Evolutionary conservation across 2,888 invertebrate species (phyloP).

Genomic region (Serrognathus titanus): DNA sequence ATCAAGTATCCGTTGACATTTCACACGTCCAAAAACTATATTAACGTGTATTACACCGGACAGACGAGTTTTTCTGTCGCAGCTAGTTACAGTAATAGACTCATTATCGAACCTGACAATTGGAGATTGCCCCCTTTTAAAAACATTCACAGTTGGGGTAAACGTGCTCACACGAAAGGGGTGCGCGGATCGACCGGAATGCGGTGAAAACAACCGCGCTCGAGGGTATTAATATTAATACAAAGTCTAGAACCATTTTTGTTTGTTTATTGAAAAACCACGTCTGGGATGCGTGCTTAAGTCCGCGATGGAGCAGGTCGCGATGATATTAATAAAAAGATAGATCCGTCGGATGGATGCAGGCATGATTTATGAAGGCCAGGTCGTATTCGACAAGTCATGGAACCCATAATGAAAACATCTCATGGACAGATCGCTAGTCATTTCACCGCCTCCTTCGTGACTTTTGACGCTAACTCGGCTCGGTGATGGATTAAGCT

Average conservation of each 20-base stretch:
- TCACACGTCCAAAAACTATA: not conserved
- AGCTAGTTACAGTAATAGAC: not conserved
- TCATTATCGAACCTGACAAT: conserved; percentile 24
- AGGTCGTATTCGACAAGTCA: conserved; percentile 47
- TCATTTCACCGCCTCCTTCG: conserved; percentile 51
- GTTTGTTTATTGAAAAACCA: no score
- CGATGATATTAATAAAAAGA: conserved; percentile 34
- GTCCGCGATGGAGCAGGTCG: conserved; percentile 7
- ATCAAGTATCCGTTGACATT: not conserved
- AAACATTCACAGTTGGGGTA: conserved; percentile 6
- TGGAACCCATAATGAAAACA: conserved; percentile 52
- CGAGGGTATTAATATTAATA: no score
- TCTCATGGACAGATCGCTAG: conserved; percentile 51
- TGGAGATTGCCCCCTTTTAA: conserved; percentile 21
- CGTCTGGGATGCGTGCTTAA: not conserved
- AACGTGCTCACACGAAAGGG: no score
- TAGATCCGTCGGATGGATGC: conserved; percentile 11
- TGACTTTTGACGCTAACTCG: conserved; percentile 51
- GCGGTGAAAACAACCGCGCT: no score
- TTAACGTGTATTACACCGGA: not conserved
- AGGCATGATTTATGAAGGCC: conserved; percentile 43
- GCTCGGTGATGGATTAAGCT: conserved; percentile 29
- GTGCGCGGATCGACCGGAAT: no score
- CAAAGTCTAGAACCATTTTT: no score
- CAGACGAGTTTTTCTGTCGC: no score